Base-by-base conservation (phyloP, 2,888 invertebrate genomes). In the Ashinkailepas kermadecensis region DNA sequence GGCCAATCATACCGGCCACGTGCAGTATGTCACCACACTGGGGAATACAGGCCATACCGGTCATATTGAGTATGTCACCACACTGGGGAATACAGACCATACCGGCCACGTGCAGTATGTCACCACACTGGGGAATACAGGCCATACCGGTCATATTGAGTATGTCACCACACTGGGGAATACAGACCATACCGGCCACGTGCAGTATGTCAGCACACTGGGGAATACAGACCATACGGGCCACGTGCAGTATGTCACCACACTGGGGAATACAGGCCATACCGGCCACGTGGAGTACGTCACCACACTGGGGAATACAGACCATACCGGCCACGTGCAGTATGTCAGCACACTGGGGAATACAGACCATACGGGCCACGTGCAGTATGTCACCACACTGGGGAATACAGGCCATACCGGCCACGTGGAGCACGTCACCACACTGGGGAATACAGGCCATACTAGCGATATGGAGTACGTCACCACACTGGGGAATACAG, bases 1-100 rank as follows among this genome's bases (percentile, higher is more conserved):
- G 89, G 21, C 94, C 95, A 85, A 97, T 96, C 90, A 96, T 96
- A 0, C 97, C 97, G 85, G 97, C 95, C 81, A 96, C 92, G 86
- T 93, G 92, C 83, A 95, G 92, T 84, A 94, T 92, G 86, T 94
- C 93, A 82, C 93, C 94, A 80, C 95, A 90, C 94, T 94, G 85
- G 82, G 83, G 81, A 79, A 82, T 80, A 59, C 59, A 15, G 59
- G 59, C 67, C 90, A 96, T 96, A 0, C 97, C 97, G 85, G 97
- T 95, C 81, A 96, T 92, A 86, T 93, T 92, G 83, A 95, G 92
- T 84, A 94, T 92, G 86, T 94, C 93, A 82, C 93, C 94, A 80
- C 95, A 90, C 94, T 94, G 85, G 82, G 83, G n/a, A n/a, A 13
- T 6, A 11, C 10, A 25, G 9, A 10, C 6, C 11, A 23, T 23